Evolutionary conservation across 2,113 vertebrate genomes (phyloP), one percentile per base, ranked within the genome.

Genomic region (Odontophorus gujanensis): DNA sequence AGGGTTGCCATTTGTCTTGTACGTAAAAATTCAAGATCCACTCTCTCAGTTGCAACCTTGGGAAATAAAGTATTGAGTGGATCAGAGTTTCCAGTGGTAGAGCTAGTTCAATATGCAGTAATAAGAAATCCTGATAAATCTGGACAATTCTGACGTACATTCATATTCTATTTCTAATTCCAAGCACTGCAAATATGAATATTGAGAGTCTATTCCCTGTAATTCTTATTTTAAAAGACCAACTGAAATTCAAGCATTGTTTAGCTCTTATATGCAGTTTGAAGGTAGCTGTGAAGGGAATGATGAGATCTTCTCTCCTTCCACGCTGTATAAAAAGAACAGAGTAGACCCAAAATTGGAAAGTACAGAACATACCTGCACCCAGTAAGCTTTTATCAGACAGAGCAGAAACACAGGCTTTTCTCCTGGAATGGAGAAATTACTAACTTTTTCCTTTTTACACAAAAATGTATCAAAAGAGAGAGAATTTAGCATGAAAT

Each of bases 1-100:
- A 93, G 73, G 88, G 58, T 93, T 96, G 91, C n/a, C 93, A 40
- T 78, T 81, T 66, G 83, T 78, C 51, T 93, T 30, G 65, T 13
- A 85, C 11, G 76, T 71, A 71, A 91, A 80, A 81, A n/a, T 93
- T 69, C 12, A 50, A 78, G 59, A 65, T 25, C 36, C 16, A 26
- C 10, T 26, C 36, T 48, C 22, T 42, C 57, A 69, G 18, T 13
- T 69, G 48, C 63, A 51, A 61, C 50, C 43, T 40, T 45, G 87
- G 40, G 57, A 68, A 36, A 81, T n/a, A 89, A 94, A 87, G 34
- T 48, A 38, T 75, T 83, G 30, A 72, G 14, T 82, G 1, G 43
- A 82, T 36, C 40, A 15, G 66, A 83, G 76, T 58, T 92, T 83
- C 75, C 67, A 81, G 47, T 28, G 69, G 47, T 57, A 89, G 22